These are phyloP conservation scores for Sorex fumeus DNA, from an alignment of 2,113 vertebrate species.

Conservation along the genomic window DNA sequence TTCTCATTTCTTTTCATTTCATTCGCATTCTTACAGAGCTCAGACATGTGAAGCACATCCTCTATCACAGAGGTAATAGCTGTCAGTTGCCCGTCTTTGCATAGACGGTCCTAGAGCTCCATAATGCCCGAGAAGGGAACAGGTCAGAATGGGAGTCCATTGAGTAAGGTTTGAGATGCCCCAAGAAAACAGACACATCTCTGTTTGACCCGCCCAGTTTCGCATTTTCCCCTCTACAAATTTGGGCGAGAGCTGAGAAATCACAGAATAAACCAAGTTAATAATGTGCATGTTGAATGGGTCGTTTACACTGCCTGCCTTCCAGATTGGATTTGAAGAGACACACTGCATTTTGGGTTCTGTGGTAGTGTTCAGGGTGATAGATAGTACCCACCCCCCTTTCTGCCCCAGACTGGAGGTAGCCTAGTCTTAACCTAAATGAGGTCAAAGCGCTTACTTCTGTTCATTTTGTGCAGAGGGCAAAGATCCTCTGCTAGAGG, in stretches of 20 bases:
- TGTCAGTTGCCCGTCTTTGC: no score
- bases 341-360: conserved; percentile 25
- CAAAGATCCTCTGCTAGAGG: neutral
- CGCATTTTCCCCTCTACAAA: neutral
- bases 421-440: neutral
- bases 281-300: neutral
- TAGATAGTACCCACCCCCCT: neutral
- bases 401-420: neutral
- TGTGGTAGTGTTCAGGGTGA: neutral
- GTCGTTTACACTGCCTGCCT: neutral
- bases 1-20: neutral
- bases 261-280: neutral
- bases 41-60: no score
- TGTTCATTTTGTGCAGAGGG: neutral
- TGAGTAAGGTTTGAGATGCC: neutral
- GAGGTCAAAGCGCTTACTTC: neutral
- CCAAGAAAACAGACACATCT: neutral
- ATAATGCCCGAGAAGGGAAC: neutral
- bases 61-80: no score
- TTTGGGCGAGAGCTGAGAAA: neutral
- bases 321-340: conserved; percentile 50
- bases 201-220: neutral
- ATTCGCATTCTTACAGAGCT: no score
- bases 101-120: neutral
- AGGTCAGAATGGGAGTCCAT: neutral